Evolutionary conservation across 2,113 vertebrate species (phyloP).

Genomic region (Gulo gulo): DNA sequence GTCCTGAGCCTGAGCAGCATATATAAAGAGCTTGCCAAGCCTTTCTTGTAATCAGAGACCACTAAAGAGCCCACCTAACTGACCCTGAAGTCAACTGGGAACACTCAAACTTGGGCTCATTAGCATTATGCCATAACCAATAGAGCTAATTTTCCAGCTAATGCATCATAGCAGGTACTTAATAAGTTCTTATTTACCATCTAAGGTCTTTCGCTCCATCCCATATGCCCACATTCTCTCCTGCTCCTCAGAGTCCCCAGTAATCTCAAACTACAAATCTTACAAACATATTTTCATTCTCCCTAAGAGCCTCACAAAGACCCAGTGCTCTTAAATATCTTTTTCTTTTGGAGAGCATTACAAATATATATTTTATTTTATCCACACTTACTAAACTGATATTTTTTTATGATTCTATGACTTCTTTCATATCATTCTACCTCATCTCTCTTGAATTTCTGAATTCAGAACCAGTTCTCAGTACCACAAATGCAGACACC

Average conservation of each 20-base stretch:
- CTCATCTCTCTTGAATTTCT: neutral
- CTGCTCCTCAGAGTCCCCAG: neutral
- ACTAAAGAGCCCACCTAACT: neutral
- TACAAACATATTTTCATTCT: neutral
- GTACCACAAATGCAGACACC: neutral
- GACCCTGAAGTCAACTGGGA: neutral
- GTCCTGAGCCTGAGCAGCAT: neutral
- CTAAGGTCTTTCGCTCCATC: neutral
- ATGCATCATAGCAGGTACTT: neutral
- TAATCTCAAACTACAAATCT: neutral
- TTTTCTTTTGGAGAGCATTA: neutral
- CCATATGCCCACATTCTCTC: neutral
- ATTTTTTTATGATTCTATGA: neutral
- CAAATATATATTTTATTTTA: neutral
- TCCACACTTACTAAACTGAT: neutral
- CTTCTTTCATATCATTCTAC: neutral
- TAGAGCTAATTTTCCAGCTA: conserved; percentile 31
- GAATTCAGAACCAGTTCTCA: neutral
- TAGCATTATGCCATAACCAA: conserved; percentile 38
- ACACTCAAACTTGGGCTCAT: neutral
- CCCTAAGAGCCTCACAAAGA: neutral
- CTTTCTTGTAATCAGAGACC: neutral
- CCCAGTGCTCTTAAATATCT: neutral
- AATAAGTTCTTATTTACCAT: conserved; percentile 23
- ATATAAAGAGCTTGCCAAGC: neutral